Conservation (phyloP, 2,113 vertebrate genomes). For the Muntiacus reevesi region DNA sequence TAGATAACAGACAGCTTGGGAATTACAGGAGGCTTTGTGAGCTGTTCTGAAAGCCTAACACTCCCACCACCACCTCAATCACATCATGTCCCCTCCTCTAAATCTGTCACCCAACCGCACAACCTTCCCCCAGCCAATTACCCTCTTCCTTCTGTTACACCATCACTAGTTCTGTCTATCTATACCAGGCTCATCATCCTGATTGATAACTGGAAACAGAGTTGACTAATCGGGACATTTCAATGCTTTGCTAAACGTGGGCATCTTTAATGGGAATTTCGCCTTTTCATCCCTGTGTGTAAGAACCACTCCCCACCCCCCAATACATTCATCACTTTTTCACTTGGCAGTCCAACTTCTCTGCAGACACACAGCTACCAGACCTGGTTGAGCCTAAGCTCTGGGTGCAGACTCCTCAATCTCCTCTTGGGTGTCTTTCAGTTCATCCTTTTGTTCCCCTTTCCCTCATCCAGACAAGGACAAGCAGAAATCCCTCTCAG, state of each 20-base stretch:
- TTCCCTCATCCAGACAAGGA: neutral
- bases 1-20: slow-evolving; percentile 74
- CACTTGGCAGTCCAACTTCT: neutral
- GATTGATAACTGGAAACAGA: neutral
- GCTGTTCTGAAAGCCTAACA: slow-evolving; percentile 23
- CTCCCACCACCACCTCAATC: slow-evolving; percentile 55
- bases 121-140: slow-evolving; percentile 63
- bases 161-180: neutral
- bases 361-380: neutral
- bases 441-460: neutral
- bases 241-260: rapidly evolving
- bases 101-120: slow-evolving; percentile 65
- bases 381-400: too few relatives aligned
- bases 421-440: neutral
- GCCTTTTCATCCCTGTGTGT: neutral
- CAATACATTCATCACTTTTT: neutral
- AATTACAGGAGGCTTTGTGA: slow-evolving; percentile 45
- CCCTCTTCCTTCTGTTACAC: slow-evolving; percentile 50
- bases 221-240: neutral
- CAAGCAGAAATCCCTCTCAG: neutral
- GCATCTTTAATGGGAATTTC: neutral
- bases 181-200: neutral
- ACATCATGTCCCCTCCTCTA: slow-evolving; percentile 66
- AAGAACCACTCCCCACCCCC: neutral
- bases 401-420: neutral